Percentiles rank a stretch among this genome's conserved stretches.
Evolutionary conservation across 2,113 vertebrate genomes (phyloP).

Genomic region (Parus major): DNA sequence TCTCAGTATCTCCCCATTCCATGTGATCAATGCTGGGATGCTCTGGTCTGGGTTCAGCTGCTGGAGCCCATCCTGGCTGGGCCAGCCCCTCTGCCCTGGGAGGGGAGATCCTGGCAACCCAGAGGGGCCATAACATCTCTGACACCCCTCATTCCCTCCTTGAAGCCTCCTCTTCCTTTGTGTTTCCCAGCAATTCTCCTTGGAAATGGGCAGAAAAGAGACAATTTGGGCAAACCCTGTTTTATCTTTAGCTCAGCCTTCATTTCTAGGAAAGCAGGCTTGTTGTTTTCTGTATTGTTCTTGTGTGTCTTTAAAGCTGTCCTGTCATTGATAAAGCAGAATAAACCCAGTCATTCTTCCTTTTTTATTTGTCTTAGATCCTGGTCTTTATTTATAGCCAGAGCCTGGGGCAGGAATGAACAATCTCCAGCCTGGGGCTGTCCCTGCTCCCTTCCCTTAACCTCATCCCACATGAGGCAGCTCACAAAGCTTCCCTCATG

Average conservation of each 20-base stretch:
- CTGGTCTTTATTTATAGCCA: conserved; percentile 40
- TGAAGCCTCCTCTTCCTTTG: not conserved
- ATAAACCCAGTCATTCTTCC: not conserved
- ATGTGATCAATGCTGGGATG: accelerated
- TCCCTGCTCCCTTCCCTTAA: conserved; percentile 11
- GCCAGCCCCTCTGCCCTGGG: not conserved
- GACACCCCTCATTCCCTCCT: not conserved
- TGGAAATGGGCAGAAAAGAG: not conserved
- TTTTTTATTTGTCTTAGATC: not conserved
- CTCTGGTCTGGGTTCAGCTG: not conserved
- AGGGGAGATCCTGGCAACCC: not conserved
- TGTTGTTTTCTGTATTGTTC: not conserved
- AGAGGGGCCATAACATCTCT: not conserved
- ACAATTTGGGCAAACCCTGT: not conserved
- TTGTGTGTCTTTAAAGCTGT: not conserved
- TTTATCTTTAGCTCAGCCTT: not conserved
- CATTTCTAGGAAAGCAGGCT: not conserved
- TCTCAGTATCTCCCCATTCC: not conserved
- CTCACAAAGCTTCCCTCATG: conserved; percentile 7
- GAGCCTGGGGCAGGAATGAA: not conserved
- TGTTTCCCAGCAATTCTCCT: not conserved
- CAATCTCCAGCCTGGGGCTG: not conserved
- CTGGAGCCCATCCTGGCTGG: accelerated
- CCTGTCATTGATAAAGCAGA: not conserved
- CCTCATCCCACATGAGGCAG: conserved; percentile 20